Percentiles rank a stretch among this genome's conserved stretches.
Conservation (phyloP, 2,797 vertebrate species). For the Aldrovandia affinis region DNA sequence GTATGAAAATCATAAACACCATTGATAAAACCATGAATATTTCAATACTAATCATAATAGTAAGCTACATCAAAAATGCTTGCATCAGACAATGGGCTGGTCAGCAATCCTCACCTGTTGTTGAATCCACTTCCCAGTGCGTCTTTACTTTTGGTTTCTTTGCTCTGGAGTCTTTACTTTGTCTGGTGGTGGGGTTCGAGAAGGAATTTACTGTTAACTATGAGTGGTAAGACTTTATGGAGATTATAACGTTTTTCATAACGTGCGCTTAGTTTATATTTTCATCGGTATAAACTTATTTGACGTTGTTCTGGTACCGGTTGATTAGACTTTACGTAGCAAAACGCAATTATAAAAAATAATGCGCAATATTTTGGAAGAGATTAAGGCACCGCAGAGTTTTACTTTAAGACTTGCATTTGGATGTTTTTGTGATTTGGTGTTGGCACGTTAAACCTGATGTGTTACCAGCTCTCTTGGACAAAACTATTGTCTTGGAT, state of each 20-base stretch:
- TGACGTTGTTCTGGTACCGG: not conserved
- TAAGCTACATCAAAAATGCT: too few species aligned
- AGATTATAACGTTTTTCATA: not conserved
- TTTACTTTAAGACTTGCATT: too few species aligned
- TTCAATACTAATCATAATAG: too few species aligned
- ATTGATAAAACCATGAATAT: too few species aligned
- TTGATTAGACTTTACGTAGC: not conserved
- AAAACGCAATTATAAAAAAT: not conserved
- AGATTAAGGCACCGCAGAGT: not conserved
- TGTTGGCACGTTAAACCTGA: too few species aligned
- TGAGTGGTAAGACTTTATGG: slow-evolving; percentile 14
- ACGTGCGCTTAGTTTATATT: not conserved
- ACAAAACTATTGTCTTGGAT: too few species aligned
- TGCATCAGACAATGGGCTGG: not conserved
- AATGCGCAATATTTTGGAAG: not conserved
- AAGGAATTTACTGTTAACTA: not conserved
- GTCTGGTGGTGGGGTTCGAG: not conserved
- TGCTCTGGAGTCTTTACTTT: not conserved
- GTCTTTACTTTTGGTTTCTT: not conserved
- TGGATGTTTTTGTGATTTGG: not conserved
- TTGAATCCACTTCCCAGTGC: not conserved
- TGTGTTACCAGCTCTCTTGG: too few species aligned
- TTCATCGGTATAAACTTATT: not conserved
- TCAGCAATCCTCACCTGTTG: not conserved
- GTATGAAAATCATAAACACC: too few species aligned